Evolutionary conservation across 2,113 vertebrate species (phyloP).

Genomic region (Hypanus sabinus): DNA sequence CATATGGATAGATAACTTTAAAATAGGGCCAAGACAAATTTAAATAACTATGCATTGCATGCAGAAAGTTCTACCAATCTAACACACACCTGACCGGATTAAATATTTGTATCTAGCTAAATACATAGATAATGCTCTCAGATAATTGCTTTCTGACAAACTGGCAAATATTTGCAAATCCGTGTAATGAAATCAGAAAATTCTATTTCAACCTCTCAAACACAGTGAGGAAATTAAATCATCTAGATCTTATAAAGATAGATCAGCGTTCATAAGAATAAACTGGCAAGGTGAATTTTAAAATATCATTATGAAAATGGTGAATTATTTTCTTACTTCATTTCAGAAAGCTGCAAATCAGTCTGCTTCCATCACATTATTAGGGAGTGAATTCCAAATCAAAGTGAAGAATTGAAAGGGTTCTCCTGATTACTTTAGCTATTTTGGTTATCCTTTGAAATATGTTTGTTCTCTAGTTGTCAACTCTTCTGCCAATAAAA

Average conservation of each 20-base stretch:
- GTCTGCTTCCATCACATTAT: too few species aligned
- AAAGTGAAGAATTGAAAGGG: too few species aligned
- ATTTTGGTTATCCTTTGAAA: too few species aligned
- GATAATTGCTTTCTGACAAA: neutral
- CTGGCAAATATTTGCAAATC: neutral
- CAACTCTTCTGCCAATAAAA: too few species aligned
- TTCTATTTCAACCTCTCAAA: neutral
- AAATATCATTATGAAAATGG: too few species aligned
- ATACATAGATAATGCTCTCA: neutral
- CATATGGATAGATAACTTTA: neutral
- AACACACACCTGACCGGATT: neutral
- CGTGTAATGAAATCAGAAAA: neutral
- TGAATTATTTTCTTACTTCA: too few species aligned
- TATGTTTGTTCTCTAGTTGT: too few species aligned
- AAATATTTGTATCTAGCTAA: neutral
- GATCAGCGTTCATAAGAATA: neutral
- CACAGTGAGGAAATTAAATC: neutral
- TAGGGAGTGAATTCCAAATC: too few species aligned
- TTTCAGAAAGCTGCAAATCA: too few species aligned
- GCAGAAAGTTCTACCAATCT: neutral
- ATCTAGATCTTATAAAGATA: neutral
- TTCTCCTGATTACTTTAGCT: too few species aligned
- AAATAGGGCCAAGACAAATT: neutral
- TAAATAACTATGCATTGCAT: neutral
- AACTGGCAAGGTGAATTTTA: too few species aligned